Percentiles rank a stretch among this genome's conserved stretches.
Conservation (phyloP, 2,888 invertebrate genomes). For the Callimorpha dominula region DNA sequence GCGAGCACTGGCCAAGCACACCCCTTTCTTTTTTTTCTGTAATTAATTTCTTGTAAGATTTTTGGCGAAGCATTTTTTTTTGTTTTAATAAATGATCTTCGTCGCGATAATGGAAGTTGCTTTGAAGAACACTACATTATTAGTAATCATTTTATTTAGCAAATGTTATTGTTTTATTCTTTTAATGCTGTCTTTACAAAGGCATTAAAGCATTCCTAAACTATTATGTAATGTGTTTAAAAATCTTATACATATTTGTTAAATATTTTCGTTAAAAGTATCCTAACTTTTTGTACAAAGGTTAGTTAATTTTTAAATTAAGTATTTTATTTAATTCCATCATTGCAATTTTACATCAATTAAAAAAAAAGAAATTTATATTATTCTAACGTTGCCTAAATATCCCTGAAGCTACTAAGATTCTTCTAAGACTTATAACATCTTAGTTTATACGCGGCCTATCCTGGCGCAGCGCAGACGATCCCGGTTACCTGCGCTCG, state of each 20-base stretch:
- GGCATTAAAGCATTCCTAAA: background rate
- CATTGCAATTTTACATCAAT: background rate
- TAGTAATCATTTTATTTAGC: constrained; percentile 28
- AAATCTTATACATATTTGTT: background rate
- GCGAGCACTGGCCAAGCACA: constrained; percentile 71
- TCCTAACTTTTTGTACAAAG: background rate
- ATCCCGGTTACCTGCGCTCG: constrained; percentile 83
- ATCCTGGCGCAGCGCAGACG: constrained; percentile 69
- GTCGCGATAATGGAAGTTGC: constrained; percentile 41
- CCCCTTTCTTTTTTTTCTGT: constrained; percentile 84
- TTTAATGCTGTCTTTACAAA: background rate
- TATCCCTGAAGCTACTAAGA: constrained; percentile 63
- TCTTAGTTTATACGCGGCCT: constrained; percentile 66
- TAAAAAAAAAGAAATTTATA: background rate
- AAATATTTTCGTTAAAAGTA: background rate
- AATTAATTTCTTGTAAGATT: constrained; percentile 83
- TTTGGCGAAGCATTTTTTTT: constrained; percentile 70
- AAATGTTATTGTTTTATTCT: constrained; percentile 8
- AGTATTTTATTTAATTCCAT: background rate
- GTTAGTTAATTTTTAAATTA: background rate
- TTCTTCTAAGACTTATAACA: constrained; percentile 73
- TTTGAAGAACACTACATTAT: constrained; percentile 31
- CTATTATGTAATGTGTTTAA: background rate
- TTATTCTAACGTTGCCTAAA: constrained; percentile 13
- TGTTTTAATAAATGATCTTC: constrained; percentile 40